Conservation (phyloP, 2,888 invertebrate genomes). For the Leptopilina syphax region DNA sequence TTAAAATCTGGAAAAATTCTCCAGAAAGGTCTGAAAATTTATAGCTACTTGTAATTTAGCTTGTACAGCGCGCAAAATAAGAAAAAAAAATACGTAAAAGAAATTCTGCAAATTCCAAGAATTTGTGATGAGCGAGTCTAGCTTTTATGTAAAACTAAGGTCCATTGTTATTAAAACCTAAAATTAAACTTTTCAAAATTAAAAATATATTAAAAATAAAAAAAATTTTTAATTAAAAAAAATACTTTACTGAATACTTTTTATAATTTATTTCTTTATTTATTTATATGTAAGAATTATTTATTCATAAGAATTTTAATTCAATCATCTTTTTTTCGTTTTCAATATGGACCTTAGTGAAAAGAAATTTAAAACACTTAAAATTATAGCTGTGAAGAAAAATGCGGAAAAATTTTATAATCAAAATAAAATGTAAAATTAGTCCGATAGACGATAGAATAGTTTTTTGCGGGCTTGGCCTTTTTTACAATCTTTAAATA, state of each 20-base stretch:
- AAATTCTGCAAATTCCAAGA: not conserved
- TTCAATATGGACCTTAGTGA: not conserved
- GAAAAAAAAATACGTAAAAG: not conserved
- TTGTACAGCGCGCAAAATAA: not conserved
- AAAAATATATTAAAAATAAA: no score
- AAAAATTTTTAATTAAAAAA: no score
- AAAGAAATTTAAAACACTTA: conserved; percentile 1
- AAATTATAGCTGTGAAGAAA: not conserved
- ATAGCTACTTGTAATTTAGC: not conserved
- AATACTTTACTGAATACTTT: no score
- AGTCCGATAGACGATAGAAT: conserved; percentile 16
- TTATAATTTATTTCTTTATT: not conserved
- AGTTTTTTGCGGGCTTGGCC: conserved; percentile 24
- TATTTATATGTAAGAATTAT: no score
- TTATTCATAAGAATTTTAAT: no score
- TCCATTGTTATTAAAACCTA: not conserved
- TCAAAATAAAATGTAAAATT: conserved; percentile 29
- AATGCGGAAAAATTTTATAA: conserved; percentile 28
- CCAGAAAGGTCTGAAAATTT: conserved; percentile 1
- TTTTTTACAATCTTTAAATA: conserved; percentile 17
- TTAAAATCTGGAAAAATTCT: not conserved
- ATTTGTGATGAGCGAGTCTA: conserved; percentile 12
- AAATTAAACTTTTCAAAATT: not conserved
- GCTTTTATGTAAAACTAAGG: conserved; percentile 7
- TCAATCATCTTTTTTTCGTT: not conserved